Evolutionary conservation across 2,888 invertebrate species (phyloP).

Genomic region (Thymelicus lineola): DNA sequence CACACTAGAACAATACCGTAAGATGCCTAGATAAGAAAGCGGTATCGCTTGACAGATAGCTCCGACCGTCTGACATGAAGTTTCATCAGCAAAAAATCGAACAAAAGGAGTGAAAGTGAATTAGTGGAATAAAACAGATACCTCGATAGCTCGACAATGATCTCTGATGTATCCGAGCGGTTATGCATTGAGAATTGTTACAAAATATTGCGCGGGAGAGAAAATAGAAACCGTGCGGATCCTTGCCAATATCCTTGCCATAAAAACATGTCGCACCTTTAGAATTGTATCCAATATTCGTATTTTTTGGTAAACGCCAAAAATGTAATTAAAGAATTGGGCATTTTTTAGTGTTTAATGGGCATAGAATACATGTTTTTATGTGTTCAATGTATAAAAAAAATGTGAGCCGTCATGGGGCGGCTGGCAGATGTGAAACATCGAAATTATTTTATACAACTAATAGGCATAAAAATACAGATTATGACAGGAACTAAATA

Average conservation of each 20-base stretch:
- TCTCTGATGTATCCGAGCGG: constrained; percentile 48
- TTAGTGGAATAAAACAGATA: constrained; percentile 50
- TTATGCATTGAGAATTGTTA: constrained; percentile 52
- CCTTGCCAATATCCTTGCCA: not conserved
- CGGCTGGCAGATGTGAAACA: too few species aligned
- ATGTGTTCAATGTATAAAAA: too few species aligned
- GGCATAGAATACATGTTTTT: too few species aligned
- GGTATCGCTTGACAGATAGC: constrained; percentile 61
- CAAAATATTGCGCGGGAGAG: constrained; percentile 44
- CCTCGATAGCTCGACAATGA: constrained; percentile 56
- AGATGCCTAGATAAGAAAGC: constrained; percentile 65
- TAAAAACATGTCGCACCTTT: too few species aligned
- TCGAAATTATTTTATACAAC: too few species aligned
- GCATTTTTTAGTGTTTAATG: too few species aligned
- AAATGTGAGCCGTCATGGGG: too few species aligned
- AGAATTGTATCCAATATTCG: too few species aligned
- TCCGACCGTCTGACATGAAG: constrained; percentile 63
- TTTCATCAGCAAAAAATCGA: constrained; percentile 63
- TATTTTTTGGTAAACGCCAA: too few species aligned
- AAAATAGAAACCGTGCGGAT: constrained; percentile 32
- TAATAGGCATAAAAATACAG: too few species aligned
- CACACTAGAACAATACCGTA: constrained; percentile 52
- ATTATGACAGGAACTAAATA: too few species aligned
- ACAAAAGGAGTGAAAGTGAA: constrained; percentile 78
- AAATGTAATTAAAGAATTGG: too few species aligned